Percentiles rank a stretch among this genome's conserved stretches.
phyloP scores from a whole-genome alignment of 1,140 invertebrate genomes.

The Orchesella cincta region DNA sequence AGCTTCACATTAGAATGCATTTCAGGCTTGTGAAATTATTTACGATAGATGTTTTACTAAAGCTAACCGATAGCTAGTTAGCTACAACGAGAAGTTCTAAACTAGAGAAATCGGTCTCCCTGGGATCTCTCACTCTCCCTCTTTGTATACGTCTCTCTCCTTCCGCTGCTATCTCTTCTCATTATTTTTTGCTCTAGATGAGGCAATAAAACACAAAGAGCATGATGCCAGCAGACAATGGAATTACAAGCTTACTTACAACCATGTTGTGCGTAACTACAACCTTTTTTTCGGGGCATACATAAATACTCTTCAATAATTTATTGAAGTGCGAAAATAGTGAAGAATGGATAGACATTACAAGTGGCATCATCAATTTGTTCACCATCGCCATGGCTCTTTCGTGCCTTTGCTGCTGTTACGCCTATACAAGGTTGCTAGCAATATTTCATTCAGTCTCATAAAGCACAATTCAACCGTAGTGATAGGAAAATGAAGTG shows the following conservation, averaged over 20 bases:
- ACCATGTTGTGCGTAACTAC: no score
- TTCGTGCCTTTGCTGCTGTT: no score
- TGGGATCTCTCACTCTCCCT: constrained; percentile 32
- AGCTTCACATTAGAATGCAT: no score
- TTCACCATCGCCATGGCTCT: not conserved
- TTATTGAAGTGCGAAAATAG: not conserved
- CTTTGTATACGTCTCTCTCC: not conserved
- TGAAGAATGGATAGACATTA: constrained; percentile 4
- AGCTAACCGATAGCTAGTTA: constrained; percentile 33
- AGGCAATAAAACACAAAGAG: constrained; percentile 28
- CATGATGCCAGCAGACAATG: not conserved
- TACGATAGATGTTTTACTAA: not conserved
- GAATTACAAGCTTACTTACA: no score
- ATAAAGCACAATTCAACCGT: no score
- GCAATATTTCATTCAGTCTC: no score
- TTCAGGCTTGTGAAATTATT: constrained; percentile 10
- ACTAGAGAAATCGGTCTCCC: constrained; percentile 42
- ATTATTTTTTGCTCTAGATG: not conserved
- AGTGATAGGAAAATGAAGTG: not conserved
- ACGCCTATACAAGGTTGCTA: no score
- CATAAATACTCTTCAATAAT: not conserved
- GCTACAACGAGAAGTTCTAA: constrained; percentile 40
- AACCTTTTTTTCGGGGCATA: no score
- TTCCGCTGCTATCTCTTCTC: not conserved
- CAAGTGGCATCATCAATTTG: constrained; percentile 15